Conservation (phyloP, 2,888 invertebrate genomes). For the Caenorhabditis angaria region DNA sequence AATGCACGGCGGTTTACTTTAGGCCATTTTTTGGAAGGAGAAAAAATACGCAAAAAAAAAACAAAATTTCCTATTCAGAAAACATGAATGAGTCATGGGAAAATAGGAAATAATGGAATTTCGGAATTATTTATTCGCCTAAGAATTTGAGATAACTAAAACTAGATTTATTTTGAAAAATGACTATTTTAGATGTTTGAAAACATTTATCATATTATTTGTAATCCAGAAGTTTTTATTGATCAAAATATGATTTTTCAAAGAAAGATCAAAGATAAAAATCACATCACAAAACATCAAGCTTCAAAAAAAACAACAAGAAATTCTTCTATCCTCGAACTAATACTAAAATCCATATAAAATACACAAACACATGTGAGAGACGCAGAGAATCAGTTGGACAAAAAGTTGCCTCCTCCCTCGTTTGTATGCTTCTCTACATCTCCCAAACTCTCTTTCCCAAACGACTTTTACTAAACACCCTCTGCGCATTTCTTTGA, state of each 20-base stretch:
- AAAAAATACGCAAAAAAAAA: neutral
- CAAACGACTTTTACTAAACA: too few species aligned
- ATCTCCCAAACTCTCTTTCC: too few species aligned
- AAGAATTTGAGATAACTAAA: too few species aligned
- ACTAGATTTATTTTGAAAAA: too few species aligned
- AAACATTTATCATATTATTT: too few species aligned
- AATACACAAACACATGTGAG: neutral
- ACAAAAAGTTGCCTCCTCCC: too few species aligned
- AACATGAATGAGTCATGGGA: conserved; percentile 1
- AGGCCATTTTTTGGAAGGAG: neutral
- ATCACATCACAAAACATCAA: neutral
- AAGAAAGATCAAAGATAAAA: neutral
- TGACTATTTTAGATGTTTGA: too few species aligned
- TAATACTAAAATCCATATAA: conserved; percentile 4
- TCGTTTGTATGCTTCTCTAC: too few species aligned
- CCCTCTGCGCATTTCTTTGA: too few species aligned
- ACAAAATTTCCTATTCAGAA: neutral
- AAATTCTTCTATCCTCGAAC: conserved; percentile 2
- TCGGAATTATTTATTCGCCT: neutral
- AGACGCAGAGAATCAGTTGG: neutral
- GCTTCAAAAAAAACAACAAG: neutral
- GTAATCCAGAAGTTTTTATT: too few species aligned
- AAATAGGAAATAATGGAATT: neutral
- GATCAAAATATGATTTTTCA: too few species aligned
- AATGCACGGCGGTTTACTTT: neutral